These are phyloP conservation scores for Lutjanus campechanus DNA, from an alignment of 2,797 vertebrate species.

Conservation along the genomic window DNA sequence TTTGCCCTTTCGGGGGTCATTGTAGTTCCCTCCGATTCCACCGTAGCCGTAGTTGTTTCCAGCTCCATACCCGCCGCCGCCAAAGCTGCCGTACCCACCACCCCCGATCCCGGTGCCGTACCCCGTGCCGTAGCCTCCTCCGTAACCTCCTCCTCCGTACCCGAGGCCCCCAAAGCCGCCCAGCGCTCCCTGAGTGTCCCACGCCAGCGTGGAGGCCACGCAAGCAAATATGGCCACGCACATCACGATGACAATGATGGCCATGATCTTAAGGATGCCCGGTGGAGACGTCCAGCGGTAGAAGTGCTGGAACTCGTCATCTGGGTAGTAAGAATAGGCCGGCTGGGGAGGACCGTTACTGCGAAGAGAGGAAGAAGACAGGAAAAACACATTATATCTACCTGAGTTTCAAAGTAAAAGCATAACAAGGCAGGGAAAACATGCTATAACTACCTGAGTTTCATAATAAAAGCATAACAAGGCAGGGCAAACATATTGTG, in stretches of 20 bases:
- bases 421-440: not conserved
- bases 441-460: not conserved
- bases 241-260: conserved; percentile 86
- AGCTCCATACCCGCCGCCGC: conserved; percentile 61
- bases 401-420: not conserved
- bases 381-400: not conserved
- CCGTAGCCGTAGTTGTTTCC: conserved; percentile 82
- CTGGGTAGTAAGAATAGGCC: conserved; percentile 92
- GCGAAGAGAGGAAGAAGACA: not conserved
- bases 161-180: conserved; percentile 81
- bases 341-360: conserved; percentile 81
- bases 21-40: conserved; percentile 86
- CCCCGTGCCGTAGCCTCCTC: conserved; percentile 37
- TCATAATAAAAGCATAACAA: not conserved
- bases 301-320: conserved; percentile 92
- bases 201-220: conserved; percentile 92
- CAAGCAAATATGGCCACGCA: conserved; percentile 92
- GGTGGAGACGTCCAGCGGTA: conserved; percentile 93
- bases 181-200: conserved; percentile 84
- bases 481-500: no score
- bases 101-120: not conserved
- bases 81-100: conserved; percentile 62
- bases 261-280: conserved; percentile 92
- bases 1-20: conserved; percentile 89
- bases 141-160: conserved; percentile 43